Evolutionary conservation across 2,797 vertebrate species (phyloP).

Genomic region (Leucoraja ocellata): DNA sequence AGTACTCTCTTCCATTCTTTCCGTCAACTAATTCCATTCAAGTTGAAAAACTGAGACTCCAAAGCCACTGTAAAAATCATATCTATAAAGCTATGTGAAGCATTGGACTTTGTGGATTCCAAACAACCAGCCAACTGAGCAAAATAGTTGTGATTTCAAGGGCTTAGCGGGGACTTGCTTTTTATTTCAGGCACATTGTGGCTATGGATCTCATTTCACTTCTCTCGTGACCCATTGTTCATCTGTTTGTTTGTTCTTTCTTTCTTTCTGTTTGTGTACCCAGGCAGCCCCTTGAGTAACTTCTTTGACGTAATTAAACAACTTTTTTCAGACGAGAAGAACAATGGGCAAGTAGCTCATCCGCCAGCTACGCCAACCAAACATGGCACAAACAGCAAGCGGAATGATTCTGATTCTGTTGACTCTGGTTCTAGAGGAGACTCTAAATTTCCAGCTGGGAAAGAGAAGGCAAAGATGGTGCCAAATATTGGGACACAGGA

Average conservation of each 20-base stretch:
- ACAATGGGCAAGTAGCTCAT: constrained; percentile 81
- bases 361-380: constrained; percentile 78
- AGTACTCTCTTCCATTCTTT: constrained; percentile 51
- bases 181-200: constrained; percentile 52
- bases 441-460: constrained; percentile 73
- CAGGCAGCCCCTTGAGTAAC: constrained; percentile 95
- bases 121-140: background rate
- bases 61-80: constrained; percentile 50
- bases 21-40: constrained; percentile 56
- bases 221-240: constrained; percentile 69
- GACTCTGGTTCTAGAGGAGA: constrained; percentile 74
- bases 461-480: constrained; percentile 79
- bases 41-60: constrained; percentile 61
- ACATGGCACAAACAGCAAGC: constrained; percentile 77
- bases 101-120: background rate
- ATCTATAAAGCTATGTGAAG: background rate
- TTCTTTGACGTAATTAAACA: constrained; percentile 99
- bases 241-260: constrained; percentile 75
- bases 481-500: constrained; percentile 75
- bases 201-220: constrained; percentile 56
- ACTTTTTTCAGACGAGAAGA: constrained; percentile 99
- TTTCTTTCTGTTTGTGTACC: constrained; percentile 75
- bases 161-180: constrained; percentile 45
- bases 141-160: constrained; percentile 40
- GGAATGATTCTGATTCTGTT: constrained; percentile 78